Evolutionary conservation across 1,140 invertebrate genomes (phyloP), one percentile per base, ranked within the genome.

Genomic region (Drosophila orosa): DNA sequence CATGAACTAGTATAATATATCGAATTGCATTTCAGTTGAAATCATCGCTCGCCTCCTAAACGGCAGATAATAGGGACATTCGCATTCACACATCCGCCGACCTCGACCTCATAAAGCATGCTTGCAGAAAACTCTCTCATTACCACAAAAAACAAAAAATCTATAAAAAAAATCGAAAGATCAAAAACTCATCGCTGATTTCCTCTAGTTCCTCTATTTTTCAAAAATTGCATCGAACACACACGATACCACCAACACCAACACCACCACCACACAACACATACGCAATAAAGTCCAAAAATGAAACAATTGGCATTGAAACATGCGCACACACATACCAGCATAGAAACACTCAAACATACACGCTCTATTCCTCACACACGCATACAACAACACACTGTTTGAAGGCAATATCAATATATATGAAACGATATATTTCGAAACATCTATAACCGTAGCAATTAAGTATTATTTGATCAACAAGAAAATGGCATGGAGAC

Each of bases 241-340:
- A 52, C 52, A 40, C 24, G 13, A 24, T 39, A 39, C 42, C 31
- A 25, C 44, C 22, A 45, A 58, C 55, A 56, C 27, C 29, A 40
- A 27, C 29, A 66, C 52, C 52, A 56, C 50, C 29, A 66, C 52
- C 52, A 56, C 50, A 74, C 45, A 27, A 45, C 33, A 55, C 39
- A 33, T 22, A 50, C 29, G 57, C 27, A 55, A 62, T 54, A 5
- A 65, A 76, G 72, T 80, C 84, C 84, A 75, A 89, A 82, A 29
- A 52, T 56, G 55, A 75, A 54, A 82, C 63, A 65, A 66, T 84
- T 89, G 76, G 83, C 80, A 69, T 73, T 76, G 65, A 73, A 83
- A 75, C 67, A 74, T 59, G 71, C 52, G 54, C 62, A 66, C 61
- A 73, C 48, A 50, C 40, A 42, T 33, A 54, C 58, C 76, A 39